These are phyloP conservation scores for Crotophaga sulcirostris DNA, from an alignment of 2,113 vertebrate species.

Conservation along the genomic window DNA sequence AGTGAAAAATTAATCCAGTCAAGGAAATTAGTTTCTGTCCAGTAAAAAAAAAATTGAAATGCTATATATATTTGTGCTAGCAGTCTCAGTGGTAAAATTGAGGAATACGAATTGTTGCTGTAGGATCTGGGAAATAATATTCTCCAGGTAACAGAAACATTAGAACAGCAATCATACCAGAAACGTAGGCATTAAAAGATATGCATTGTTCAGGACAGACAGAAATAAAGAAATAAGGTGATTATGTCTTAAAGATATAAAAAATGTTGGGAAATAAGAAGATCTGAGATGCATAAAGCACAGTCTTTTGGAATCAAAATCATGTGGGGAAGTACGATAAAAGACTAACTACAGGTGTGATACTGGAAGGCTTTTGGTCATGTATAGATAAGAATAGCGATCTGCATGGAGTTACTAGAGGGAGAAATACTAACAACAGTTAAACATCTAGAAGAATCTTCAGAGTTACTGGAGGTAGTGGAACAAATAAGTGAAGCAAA, in stretches of 20 bases:
- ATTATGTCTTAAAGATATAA: not conserved
- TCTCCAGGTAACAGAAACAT: not conserved
- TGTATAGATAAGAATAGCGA: not conserved
- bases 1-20: constrained; percentile 31
- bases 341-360: not conserved
- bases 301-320: not conserved
- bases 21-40: constrained; percentile 47
- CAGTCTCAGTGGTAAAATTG: not conserved
- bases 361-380: not conserved
- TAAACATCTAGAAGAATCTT: not conserved
- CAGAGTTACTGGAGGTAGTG: not conserved
- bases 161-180: not conserved
- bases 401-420: not conserved
- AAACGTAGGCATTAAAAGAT: not conserved
- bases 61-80: not conserved
- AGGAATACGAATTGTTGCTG: not conserved
- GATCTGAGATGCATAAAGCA: not conserved
- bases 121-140: not conserved
- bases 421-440: not conserved
- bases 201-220: not conserved
- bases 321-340: not conserved
- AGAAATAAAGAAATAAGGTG: constrained; percentile 3
- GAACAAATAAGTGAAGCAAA: not conserved
- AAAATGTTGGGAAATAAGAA: not conserved
- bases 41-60: constrained; percentile 21